phyloP scores from a whole-genome alignment of 2,888 invertebrate species.

The Hedychridium roseum region DNA sequence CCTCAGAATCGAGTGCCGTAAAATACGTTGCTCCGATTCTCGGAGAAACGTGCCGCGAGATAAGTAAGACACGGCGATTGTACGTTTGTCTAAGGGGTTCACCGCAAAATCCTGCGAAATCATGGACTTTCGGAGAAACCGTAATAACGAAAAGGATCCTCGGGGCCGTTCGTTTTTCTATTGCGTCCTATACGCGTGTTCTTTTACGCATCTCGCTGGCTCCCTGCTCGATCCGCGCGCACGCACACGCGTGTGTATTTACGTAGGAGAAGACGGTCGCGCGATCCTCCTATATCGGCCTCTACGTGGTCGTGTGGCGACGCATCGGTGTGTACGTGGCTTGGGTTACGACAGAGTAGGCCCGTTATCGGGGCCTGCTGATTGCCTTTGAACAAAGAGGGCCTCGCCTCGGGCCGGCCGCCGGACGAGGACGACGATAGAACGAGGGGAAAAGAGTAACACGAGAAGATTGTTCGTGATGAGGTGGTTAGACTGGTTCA shows the following conservation, averaged over 20 bases:
- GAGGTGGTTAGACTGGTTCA: conserved; percentile 64
- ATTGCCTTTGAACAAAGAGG: conserved; percentile 59
- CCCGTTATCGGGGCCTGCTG: conserved; percentile 62
- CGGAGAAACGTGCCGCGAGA: no score
- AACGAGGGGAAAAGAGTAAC: conserved; percentile 51
- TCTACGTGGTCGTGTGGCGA: conserved; percentile 36
- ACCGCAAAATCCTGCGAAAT: no score
- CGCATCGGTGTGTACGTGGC: conserved; percentile 65
- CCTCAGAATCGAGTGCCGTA: no score
- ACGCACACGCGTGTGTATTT: background rate
- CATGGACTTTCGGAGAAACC: no score
- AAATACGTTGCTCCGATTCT: no score
- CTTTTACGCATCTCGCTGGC: conserved; percentile 32
- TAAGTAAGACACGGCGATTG: no score
- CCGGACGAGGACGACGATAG: conserved; percentile 45
- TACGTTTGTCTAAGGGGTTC: no score
- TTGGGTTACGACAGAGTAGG: conserved; percentile 64
- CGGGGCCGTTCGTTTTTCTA: conserved; percentile 33
- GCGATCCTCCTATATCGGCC: no score
- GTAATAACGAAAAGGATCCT: conserved; percentile 6
- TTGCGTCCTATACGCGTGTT: conserved; percentile 23
- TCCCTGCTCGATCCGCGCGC: conserved; percentile 18
- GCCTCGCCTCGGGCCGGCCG: conserved; percentile 32
- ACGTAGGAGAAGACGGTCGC: no score
- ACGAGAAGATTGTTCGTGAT: conserved; percentile 62